Percentiles rank a stretch among this genome's conserved stretches.
phyloP scores from a whole-genome alignment of 2,797 vertebrate genomes.

The Silurus lanzhouensis region DNA sequence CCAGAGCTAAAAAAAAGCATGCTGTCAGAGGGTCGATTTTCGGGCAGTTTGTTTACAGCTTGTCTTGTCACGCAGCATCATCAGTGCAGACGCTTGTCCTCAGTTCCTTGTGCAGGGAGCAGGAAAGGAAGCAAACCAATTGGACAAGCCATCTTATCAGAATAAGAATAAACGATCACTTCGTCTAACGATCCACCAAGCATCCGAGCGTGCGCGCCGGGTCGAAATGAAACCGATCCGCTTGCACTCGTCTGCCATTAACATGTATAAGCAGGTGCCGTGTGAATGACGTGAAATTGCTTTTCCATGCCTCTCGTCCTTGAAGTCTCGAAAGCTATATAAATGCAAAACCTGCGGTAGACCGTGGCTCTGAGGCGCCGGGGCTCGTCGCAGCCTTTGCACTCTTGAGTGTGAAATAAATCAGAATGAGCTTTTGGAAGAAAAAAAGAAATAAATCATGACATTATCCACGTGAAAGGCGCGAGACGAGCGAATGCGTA shows the following conservation, averaged over 20 bases:
- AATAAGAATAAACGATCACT: slow-evolving; percentile 6
- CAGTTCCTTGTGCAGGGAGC: not conserved
- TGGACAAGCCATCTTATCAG: not conserved
- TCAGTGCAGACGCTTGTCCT: slow-evolving; percentile 15
- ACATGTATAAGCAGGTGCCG: slow-evolving; percentile 70
- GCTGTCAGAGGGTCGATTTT: not conserved
- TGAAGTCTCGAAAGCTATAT: slow-evolving; percentile 43
- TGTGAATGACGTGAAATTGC: slow-evolving; percentile 64
- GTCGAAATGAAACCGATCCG: slow-evolving; percentile 51
- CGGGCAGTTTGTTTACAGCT: slow-evolving; percentile 6
- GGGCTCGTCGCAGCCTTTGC: not conserved
- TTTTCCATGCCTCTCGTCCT: slow-evolving; percentile 59
- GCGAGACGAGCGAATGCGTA: not conserved
- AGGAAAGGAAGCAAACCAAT: not conserved
- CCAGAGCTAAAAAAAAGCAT: too few species aligned
- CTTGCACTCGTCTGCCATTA: slow-evolving; percentile 69
- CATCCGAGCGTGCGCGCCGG: not conserved
- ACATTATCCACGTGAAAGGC: not conserved
- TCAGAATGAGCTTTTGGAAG: not conserved
- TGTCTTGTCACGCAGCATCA: slow-evolving; percentile 1
- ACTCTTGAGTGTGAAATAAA: not conserved
- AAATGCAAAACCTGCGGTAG: slow-evolving; percentile 16
- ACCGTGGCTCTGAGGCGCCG: not conserved
- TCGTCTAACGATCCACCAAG: slow-evolving; percentile 33
- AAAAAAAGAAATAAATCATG: not conserved